Base-by-base conservation (phyloP, 2,888 invertebrate species). In the Melikaiella ostensackeni region DNA sequence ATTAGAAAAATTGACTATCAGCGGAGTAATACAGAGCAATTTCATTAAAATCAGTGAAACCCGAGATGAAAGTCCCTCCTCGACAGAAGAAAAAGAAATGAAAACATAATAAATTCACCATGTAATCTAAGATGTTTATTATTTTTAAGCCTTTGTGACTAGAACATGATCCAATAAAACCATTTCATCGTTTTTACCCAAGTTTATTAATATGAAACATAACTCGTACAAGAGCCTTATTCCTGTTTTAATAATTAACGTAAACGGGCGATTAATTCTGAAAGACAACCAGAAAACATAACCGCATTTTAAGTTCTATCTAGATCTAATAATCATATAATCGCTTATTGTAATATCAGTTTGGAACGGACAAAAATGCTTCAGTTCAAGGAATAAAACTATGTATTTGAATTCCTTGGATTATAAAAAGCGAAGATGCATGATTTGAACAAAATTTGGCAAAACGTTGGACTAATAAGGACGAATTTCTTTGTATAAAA, bases 11-110 rank as follows among this genome's bases (percentile, higher is more conserved):
- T 89, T 92, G 80, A 91, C 91, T 35, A 86, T 91, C 75, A 89
- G 89, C 66, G 88, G 87, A 11, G 89, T 92, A 74, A 88, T 89
- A 30, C 89, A 91, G 59, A 89, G 90, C 79, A 91, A 89, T 84
- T 93, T 93, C 86, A 90, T 92, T 33, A 91, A 92, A 86, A 90
- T 93, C 27, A 87, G 89, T 64, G 92, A 92, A 75, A 89, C 80
- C 77, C 62, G 85, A 35, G 86, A 88, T 74, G 88, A 86, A 77
- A 87, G 85, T 63, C 82, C n/a, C 19, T n/a, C 50, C n/a, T n/a
- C 30, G n/a, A 21, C 46, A 11, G 70, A 55, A 50, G n/a, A 70
- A 21, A 50, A 19, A 33, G 50, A 70, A 70, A 11, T 70, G 5
- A 55, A 70, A 46, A 50, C 46, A 13, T 70, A 27, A 64, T 19